A percentile compares a stretch with the other conserved stretches of the same genome.
Conservation (phyloP, 2,888 invertebrate species). For the Catocala sponsa region DNA sequence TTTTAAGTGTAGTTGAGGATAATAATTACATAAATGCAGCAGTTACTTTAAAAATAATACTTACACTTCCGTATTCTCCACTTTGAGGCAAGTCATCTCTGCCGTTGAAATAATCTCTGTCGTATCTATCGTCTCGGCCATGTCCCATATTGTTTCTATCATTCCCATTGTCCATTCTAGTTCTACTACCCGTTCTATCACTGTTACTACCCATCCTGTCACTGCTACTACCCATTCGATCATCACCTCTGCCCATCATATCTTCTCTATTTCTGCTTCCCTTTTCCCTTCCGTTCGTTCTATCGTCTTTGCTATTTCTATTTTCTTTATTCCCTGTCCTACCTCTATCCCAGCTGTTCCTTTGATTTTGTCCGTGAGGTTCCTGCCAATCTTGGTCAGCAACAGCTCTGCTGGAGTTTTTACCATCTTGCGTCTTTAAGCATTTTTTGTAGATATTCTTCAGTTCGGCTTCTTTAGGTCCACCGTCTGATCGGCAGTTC, state of each 20-base stretch:
- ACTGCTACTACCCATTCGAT: conserved; percentile 42
- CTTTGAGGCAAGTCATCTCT: conserved; percentile 64
- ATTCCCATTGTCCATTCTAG: conserved; percentile 19
- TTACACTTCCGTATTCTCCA: conserved; percentile 69
- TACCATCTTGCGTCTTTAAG: conserved; percentile 78
- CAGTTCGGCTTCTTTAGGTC: conserved; percentile 87
- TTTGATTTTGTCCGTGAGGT: conserved; percentile 57
- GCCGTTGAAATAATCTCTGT: conserved; percentile 52
- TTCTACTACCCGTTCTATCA: conserved; percentile 38
- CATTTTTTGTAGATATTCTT: conserved; percentile 88
- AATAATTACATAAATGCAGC: too few relatives aligned
- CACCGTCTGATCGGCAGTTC: conserved; percentile 88
- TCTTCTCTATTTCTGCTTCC: conserved; percentile 45
- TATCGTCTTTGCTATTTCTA: conserved; percentile 52
- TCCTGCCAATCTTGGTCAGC: conserved; percentile 69
- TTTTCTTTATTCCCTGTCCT: conserved; percentile 51
- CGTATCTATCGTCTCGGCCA: conserved; percentile 38
- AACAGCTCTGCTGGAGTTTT: conserved; percentile 59
- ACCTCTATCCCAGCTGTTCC: conserved; percentile 59
- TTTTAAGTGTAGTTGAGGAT: background rate
- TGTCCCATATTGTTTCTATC: conserved; percentile 44
- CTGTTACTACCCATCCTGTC: conserved; percentile 42
- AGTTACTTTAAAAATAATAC: conserved; percentile 39
- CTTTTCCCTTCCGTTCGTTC: conserved; percentile 46
- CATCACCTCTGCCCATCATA: conserved; percentile 49